A percentile compares a stretch with the other conserved stretches of the same genome.
phyloP scores from a whole-genome alignment of 2,888 invertebrate genomes.

The Clusia tigrina region DNA sequence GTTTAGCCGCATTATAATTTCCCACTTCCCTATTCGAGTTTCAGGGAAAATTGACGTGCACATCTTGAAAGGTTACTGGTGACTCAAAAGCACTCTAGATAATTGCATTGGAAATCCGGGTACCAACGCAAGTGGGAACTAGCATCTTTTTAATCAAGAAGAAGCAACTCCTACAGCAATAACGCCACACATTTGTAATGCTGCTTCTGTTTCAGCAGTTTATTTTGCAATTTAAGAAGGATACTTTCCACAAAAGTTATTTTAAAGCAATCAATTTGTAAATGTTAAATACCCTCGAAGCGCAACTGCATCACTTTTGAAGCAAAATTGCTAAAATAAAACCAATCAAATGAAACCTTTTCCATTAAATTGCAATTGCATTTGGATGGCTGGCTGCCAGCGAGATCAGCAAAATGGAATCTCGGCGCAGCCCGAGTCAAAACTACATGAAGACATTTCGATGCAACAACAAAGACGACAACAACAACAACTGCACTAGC shows the following conservation, averaged over 20 bases:
- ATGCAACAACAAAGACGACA: too few species aligned
- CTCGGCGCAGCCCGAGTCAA: neutral
- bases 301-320: slow-evolving; percentile 14
- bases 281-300: slow-evolving; percentile 30
- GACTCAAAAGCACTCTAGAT: too few species aligned
- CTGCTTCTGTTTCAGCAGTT: slow-evolving; percentile 56
- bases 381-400: slow-evolving; percentile 20
- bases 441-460: slow-evolving; percentile 8
- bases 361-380: slow-evolving; percentile 38
- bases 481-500: neutral
- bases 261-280: slow-evolving; percentile 58
- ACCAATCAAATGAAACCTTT: slow-evolving; percentile 28
- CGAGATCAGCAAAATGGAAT: slow-evolving; percentile 21
- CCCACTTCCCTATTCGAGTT: too few species aligned
- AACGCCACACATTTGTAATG: slow-evolving; percentile 61
- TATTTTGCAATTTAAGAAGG: slow-evolving; percentile 36
- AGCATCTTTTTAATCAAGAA: slow-evolving; percentile 50
- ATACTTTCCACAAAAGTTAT: slow-evolving; percentile 40
- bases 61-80: too few species aligned
- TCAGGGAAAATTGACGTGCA: too few species aligned
- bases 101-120: too few species aligned
- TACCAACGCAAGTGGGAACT: slow-evolving; percentile 22
- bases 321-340: slow-evolving; percentile 21
- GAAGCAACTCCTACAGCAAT: slow-evolving; percentile 50
- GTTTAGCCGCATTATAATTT: too few species aligned